These are phyloP conservation scores for Ornithorhynchus anatinus DNA, from an alignment of 2,113 vertebrate species.

Conservation along the genomic window DNA sequence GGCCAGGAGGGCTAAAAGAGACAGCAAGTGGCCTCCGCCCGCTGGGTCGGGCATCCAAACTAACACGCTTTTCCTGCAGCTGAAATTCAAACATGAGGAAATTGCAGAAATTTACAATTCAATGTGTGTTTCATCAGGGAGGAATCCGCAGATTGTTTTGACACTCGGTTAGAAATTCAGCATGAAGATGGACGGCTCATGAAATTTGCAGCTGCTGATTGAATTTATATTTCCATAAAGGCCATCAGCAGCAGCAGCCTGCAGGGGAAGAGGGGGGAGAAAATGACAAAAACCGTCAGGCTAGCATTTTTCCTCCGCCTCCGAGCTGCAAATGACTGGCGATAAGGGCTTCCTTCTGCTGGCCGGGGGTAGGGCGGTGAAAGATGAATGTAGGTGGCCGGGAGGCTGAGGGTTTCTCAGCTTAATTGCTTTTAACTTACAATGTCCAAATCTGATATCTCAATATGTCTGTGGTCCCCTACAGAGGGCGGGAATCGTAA, in stretches of 20 bases:
- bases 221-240: slow-evolving; percentile 93
- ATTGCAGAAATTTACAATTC: slow-evolving; percentile 85
- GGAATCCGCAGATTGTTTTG: slow-evolving; percentile 85
- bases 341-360: slow-evolving; percentile 72
- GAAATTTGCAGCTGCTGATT: slow-evolving; percentile 89
- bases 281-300: slow-evolving; percentile 77
- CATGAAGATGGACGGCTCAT: slow-evolving; percentile 85
- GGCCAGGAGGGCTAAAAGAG: slow-evolving; percentile 29
- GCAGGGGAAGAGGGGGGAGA: slow-evolving; percentile 64
- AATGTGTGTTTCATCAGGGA: slow-evolving; percentile 79
- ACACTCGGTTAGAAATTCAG: slow-evolving; percentile 86
- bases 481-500: slow-evolving; percentile 29
- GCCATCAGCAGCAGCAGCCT: slow-evolving; percentile 85
- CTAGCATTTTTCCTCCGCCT: slow-evolving; percentile 70
- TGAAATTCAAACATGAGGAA: slow-evolving; percentile 74
- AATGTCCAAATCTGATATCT: slow-evolving; percentile 66
- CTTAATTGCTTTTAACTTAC: slow-evolving; percentile 75
- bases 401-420: slow-evolving; percentile 62
- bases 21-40: slow-evolving; percentile 53
- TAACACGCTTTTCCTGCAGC: slow-evolving; percentile 68
- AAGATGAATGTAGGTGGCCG: slow-evolving; percentile 67
- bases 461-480: slow-evolving; percentile 65
- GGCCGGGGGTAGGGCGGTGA: slow-evolving; percentile 72
- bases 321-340: slow-evolving; percentile 72
- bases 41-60: slow-evolving; percentile 47